Conservation (phyloP, 1,140 invertebrate genomes). For the Heliothis virescens region DNA sequence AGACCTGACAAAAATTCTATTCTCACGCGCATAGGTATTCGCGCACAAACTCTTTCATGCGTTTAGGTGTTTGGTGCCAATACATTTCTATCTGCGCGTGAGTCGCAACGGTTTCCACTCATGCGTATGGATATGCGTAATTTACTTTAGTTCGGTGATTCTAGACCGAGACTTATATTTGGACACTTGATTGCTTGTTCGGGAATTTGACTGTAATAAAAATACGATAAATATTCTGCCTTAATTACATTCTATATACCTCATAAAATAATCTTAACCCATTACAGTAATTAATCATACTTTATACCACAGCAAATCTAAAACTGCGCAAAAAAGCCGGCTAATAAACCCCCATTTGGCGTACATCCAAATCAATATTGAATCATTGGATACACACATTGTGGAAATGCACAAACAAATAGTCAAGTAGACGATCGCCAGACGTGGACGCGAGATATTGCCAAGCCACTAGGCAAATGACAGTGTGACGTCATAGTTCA, state of each 20-base stretch:
- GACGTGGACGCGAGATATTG: slow-evolving; percentile 56
- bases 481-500: slow-evolving; percentile 31
- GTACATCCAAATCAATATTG: slow-evolving; percentile 45
- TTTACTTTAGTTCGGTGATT: too few species aligned
- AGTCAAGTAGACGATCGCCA: slow-evolving; percentile 61
- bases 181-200: too few species aligned
- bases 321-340: slow-evolving; percentile 37
- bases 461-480: slow-evolving; percentile 46
- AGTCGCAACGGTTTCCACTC: too few species aligned
- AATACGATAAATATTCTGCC: background rate
- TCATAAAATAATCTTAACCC: background rate
- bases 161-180: too few species aligned
- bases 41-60: too few species aligned
- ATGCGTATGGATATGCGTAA: too few species aligned
- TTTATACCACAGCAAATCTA: slow-evolving; percentile 1
- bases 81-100: too few species aligned
- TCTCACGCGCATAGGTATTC: too few species aligned
- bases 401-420: slow-evolving; percentile 58
- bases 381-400: slow-evolving; percentile 48
- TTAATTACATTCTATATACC: background rate
- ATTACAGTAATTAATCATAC: slow-evolving; percentile 8
- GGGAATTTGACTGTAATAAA: too few species aligned
- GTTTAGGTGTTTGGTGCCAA: too few species aligned
- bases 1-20: too few species aligned
- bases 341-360: slow-evolving; percentile 47